phyloP scores from a whole-genome alignment of 2,113 vertebrate species.

The Uria lomvia region DNA sequence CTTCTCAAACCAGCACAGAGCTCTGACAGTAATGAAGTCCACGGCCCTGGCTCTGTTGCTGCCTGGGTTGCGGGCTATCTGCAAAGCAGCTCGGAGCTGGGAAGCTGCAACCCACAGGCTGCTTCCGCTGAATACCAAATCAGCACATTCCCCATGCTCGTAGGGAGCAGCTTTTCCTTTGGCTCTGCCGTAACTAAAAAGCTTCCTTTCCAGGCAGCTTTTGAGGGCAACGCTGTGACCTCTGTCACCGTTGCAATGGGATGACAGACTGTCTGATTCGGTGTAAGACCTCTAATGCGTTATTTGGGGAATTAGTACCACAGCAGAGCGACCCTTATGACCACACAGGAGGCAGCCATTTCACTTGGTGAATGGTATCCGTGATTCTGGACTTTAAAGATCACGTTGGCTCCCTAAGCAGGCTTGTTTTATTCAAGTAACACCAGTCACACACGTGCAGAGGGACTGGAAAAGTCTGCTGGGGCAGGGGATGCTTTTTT shows the following conservation, averaged over 20 bases:
- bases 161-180: not conserved
- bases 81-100: not conserved
- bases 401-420: not conserved
- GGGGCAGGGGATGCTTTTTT: not conserved
- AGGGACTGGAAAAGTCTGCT: not conserved
- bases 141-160: not conserved
- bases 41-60: not conserved
- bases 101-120: not conserved
- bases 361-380: not conserved
- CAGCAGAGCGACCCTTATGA: fast-evolving
- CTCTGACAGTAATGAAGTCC: not conserved
- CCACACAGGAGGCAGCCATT: fast-evolving
- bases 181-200: conserved; percentile 24
- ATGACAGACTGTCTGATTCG: not conserved
- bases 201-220: conserved; percentile 1
- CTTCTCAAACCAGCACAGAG: not conserved
- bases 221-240: not conserved
- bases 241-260: not conserved
- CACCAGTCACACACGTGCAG: not conserved
- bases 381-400: not conserved
- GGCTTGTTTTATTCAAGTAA: not conserved
- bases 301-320: not conserved
- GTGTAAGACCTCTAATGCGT: not conserved
- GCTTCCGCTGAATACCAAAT: not conserved
- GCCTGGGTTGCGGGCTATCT: not conserved